Percentiles rank a stretch among this genome's conserved stretches.
phyloP scores from a whole-genome alignment of 1,140 invertebrate species.

The Caenorhabditis briggsae region DNA sequence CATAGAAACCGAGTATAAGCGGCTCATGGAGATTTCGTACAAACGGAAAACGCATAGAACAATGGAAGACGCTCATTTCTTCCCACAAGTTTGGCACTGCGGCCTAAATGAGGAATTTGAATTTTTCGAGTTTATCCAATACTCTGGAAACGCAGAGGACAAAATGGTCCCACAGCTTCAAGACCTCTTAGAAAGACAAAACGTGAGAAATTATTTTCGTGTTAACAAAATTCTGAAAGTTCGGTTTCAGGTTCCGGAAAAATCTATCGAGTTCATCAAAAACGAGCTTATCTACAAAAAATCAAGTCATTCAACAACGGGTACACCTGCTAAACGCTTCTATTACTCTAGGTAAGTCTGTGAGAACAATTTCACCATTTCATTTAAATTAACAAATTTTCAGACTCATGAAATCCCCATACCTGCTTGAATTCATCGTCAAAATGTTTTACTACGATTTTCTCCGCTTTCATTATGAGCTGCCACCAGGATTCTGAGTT shows the following conservation, averaged over 20 bases:
- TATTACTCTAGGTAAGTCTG: background rate
- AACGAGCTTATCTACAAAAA: conserved; percentile 12
- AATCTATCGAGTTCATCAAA: conserved; percentile 17
- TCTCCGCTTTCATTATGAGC: conserved; percentile 20
- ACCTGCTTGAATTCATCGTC: conserved; percentile 52
- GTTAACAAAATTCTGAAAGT: background rate
- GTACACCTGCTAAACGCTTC: conserved; percentile 24
- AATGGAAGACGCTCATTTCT: conserved; percentile 60
- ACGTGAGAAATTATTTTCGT: background rate
- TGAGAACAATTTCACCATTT: background rate
- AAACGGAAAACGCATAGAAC: background rate
- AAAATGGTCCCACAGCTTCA: conserved; percentile 23
- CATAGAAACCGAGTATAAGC: conserved; percentile 31
- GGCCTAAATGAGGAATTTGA: conserved; percentile 35
- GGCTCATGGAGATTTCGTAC: conserved; percentile 17
- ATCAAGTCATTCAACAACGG: conserved; percentile 52
- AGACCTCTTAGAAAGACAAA: conserved; percentile 24
- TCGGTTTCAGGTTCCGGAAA: conserved; percentile 33
- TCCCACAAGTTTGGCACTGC: conserved; percentile 60
- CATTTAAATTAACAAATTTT: background rate
- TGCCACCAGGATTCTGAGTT: conserved; percentile 25
- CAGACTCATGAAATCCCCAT: conserved; percentile 47
- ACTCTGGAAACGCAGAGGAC: conserved; percentile 13
- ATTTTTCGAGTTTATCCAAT: conserved; percentile 47
- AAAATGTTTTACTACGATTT: conserved; percentile 60